Percentiles rank a stretch among this genome's conserved stretches.
Evolutionary conservation across 2,113 vertebrate species (phyloP).

Genomic region (Grallaria varia): DNA sequence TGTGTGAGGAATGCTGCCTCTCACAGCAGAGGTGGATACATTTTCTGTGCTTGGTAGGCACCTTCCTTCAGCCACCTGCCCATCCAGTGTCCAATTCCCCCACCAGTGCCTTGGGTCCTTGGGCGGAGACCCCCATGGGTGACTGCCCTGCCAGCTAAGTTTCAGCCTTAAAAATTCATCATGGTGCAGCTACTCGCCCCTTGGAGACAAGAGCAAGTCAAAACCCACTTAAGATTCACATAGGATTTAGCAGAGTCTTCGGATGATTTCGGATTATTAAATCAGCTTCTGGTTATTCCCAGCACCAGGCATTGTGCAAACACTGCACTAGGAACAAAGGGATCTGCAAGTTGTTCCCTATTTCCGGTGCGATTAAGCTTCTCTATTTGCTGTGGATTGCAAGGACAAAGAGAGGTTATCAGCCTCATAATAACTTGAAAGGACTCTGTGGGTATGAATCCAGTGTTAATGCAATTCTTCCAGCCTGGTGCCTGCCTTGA

Average conservation of each 20-base stretch:
- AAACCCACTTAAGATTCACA: background rate
- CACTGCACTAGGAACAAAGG: accelerated
- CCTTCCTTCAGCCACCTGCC: background rate
- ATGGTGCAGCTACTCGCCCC: background rate
- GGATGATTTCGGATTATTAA: background rate
- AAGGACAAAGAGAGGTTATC: slow-evolving; percentile 53
- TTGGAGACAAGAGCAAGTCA: background rate
- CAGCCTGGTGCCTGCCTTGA: background rate
- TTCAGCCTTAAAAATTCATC: background rate
- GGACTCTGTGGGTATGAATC: background rate
- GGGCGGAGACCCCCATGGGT: background rate
- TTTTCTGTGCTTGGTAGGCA: background rate
- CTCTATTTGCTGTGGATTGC: background rate
- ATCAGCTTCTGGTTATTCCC: background rate
- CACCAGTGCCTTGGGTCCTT: accelerated
- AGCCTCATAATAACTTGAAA: background rate
- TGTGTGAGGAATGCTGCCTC: background rate
- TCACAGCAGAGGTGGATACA: background rate
- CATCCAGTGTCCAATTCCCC: background rate
- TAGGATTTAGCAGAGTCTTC: background rate
- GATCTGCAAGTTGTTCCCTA: background rate
- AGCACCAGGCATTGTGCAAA: background rate
- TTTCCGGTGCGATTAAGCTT: background rate
- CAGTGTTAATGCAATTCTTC: background rate
- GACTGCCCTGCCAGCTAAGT: background rate